Evolutionary conservation across 2,797 vertebrate genomes (phyloP).

Genomic region (Sarcophilus harrisii): DNA sequence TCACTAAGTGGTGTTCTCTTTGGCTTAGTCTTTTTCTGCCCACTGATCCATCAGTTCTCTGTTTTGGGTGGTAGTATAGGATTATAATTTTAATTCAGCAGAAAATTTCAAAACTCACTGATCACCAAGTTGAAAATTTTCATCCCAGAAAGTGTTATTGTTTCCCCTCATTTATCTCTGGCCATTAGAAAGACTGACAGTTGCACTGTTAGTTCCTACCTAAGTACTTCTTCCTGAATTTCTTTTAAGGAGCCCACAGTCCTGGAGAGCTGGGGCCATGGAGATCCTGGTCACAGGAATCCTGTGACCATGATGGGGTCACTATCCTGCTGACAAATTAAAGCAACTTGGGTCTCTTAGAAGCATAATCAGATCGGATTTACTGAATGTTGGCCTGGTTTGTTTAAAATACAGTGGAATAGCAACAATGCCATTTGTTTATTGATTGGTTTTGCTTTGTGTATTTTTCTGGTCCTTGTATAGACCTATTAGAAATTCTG

Average conservation of each 20-base stretch:
- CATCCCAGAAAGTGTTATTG: constrained; percentile 5
- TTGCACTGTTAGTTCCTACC: not conserved
- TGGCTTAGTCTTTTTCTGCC: constrained; percentile 12
- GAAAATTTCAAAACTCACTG: not conserved
- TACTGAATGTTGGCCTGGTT: not conserved
- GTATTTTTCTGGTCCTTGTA: not conserved
- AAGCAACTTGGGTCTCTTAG: constrained; percentile 15
- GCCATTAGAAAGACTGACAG: not conserved
- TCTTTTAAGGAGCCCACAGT: not conserved
- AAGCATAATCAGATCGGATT: not conserved
- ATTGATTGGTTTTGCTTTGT: not conserved
- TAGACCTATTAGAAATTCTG: not conserved
- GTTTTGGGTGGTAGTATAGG: not conserved
- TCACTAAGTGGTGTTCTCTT: constrained; percentile 7
- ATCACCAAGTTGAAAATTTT: not conserved
- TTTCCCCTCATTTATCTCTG: not conserved
- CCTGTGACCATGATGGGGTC: no score
- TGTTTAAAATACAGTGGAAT: not conserved
- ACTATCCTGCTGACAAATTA: not conserved
- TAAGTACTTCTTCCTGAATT: not conserved
- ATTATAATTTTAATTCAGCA: not conserved
- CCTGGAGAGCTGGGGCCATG: not conserved
- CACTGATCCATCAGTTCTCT: not conserved
- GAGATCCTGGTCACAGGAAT: not conserved
- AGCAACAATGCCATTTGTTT: not conserved